Conservation (phyloP, 2,888 invertebrate species). For the Chalcis sispes region DNA sequence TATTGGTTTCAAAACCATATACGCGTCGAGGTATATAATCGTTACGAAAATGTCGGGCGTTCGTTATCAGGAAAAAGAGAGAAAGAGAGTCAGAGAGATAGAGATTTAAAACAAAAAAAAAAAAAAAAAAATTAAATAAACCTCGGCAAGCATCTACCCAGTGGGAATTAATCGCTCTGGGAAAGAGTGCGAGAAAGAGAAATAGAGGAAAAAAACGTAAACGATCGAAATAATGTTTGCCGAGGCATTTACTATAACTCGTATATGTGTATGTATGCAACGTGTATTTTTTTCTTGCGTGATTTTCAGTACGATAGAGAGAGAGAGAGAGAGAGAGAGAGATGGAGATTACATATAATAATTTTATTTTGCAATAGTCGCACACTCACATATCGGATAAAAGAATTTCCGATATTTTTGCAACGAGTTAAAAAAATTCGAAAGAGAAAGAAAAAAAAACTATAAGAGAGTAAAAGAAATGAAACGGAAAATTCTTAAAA, state of each 20-base stretch:
- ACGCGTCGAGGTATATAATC: conserved; percentile 11
- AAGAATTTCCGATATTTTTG: no score
- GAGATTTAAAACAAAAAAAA: conserved; percentile 17
- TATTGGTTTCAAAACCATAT: no score
- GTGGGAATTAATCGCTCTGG: conserved; percentile 46
- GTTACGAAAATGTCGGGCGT: conserved; percentile 41
- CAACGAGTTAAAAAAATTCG: no score
- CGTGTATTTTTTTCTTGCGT: conserved; percentile 12
- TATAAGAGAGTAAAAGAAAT: background rate
- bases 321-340: background rate
- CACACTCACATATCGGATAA: background rate
- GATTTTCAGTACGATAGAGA: background rate
- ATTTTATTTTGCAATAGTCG: conserved; percentile 34
- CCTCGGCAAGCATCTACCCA: background rate
- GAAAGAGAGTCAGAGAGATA: conserved; percentile 6
- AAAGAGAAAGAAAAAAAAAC: background rate
- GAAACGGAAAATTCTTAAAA: conserved; percentile 27
- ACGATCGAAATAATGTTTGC: conserved; percentile 52
- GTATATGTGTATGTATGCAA: background rate
- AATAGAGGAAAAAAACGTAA: background rate
- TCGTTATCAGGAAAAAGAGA: conserved; percentile 33
- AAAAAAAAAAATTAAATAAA: conserved; percentile 1
- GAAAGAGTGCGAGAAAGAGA: conserved; percentile 3
- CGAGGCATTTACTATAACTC: conserved; percentile 20
- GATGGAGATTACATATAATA: conserved; percentile 30